These are phyloP conservation scores for Chunga burmeisteri DNA, from an alignment of 2,113 vertebrate species.

Conservation along the genomic window DNA sequence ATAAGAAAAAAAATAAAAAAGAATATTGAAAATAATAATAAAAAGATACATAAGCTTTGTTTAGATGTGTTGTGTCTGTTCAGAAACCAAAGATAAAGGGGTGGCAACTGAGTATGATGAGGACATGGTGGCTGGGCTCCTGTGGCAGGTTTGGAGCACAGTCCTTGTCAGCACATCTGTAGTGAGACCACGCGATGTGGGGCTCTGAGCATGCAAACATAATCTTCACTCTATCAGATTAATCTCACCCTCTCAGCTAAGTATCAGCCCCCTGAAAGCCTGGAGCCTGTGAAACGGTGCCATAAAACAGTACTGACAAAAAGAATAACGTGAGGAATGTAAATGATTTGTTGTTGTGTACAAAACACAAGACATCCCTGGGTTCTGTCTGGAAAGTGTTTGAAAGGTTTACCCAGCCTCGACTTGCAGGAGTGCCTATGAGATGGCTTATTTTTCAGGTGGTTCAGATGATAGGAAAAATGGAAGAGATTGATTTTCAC, in stretches of 20 bases:
- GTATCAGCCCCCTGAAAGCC: background rate
- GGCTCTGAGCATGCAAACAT: accelerated
- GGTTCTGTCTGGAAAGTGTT: slow-evolving; percentile 15
- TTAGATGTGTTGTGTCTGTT: slow-evolving; percentile 25
- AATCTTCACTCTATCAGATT: background rate
- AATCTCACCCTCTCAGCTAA: background rate
- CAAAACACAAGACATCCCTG: background rate
- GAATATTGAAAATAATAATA: background rate
- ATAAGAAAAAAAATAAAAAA: background rate
- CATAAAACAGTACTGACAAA: background rate
- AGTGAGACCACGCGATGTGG: accelerated
- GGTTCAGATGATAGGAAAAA: background rate
- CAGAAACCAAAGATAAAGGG: slow-evolving; percentile 1
- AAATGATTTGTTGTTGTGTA: slow-evolving; percentile 12
- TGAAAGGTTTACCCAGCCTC: slow-evolving; percentile 8
- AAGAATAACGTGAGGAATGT: background rate
- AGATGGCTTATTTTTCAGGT: background rate
- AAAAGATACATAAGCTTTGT: slow-evolving; percentile 34
- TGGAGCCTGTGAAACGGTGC: background rate
- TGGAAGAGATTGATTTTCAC: background rate
- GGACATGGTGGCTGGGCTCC: background rate
- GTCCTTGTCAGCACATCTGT: background rate
- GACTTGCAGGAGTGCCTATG: background rate
- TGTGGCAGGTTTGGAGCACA: background rate
- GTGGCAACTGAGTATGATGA: background rate